phyloP scores from a whole-genome alignment of 2,888 invertebrate genomes.

The Neoitamus cyanurus region DNA sequence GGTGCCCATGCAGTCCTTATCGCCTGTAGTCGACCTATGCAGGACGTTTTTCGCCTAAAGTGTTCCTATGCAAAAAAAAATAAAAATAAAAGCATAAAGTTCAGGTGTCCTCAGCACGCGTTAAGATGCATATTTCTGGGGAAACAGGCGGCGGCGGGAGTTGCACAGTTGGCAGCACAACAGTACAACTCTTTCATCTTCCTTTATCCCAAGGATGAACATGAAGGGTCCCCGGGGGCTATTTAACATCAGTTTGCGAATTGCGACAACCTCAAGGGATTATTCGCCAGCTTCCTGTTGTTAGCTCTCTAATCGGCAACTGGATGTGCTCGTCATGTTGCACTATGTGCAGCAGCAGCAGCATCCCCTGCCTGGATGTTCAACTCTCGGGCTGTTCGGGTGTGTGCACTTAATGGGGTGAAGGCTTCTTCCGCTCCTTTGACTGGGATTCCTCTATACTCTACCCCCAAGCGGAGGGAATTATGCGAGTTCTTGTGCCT shows the following conservation, averaged over 20 bases:
- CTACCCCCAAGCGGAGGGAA: background rate
- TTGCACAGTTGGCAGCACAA: background rate
- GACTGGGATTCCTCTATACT: background rate
- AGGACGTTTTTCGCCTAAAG: background rate
- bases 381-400: background rate
- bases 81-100: background rate
- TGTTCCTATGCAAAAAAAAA: background rate
- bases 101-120: slow-evolving; percentile 26
- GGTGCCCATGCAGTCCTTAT: background rate
- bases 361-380: background rate
- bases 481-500: background rate
- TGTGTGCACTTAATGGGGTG: slow-evolving; percentile 14
- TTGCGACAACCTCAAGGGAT: slow-evolving; percentile 35
- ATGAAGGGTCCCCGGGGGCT: slow-evolving; percentile 18
- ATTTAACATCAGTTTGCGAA: slow-evolving; percentile 38
- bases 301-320: slow-evolving; percentile 31
- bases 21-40: background rate
- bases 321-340: background rate
- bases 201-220: slow-evolving; percentile 11
- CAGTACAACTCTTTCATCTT: slow-evolving; percentile 8
- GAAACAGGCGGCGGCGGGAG: background rate
- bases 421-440: slow-evolving; percentile 17
- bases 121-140: slow-evolving; percentile 11
- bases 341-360: background rate
- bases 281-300: slow-evolving; percentile 36